Conservation (phyloP, 1,140 invertebrate genomes). For the Zaprionus lachaisei region DNA sequence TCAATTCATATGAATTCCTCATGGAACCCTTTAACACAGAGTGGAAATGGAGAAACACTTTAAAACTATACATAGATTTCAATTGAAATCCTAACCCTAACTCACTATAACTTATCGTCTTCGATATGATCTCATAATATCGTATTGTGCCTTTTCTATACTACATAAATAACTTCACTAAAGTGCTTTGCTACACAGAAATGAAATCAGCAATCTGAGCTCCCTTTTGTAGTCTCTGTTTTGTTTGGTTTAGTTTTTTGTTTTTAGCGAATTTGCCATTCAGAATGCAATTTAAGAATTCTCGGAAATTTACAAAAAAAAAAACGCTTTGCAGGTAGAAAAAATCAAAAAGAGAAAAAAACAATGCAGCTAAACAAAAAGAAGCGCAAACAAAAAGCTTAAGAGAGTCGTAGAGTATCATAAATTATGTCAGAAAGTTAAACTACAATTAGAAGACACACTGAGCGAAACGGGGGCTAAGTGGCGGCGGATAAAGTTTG, state of each 20-base stretch:
- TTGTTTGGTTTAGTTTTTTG: neutral
- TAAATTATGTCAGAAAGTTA: conserved; percentile 77
- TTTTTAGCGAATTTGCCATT: conserved; percentile 49
- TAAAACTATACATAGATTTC: neutral
- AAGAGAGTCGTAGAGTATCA: conserved; percentile 47
- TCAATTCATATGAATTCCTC: neutral
- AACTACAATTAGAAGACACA: conserved; percentile 75
- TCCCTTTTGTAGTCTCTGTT: neutral
- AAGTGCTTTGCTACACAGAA: conserved; percentile 35
- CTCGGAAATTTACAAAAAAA: conserved; percentile 48
- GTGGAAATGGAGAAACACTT: neutral
- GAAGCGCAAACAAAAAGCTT: conserved; percentile 30
- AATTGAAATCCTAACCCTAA: conserved; percentile 12
- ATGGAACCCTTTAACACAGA: too few relatives aligned
- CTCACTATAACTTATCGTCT: conserved; percentile 9
- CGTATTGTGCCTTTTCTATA: neutral
- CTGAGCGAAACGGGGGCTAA: conserved; percentile 16
- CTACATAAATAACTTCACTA: conserved; percentile 35
- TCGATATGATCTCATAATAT: conserved; percentile 20
- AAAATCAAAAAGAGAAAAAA: conserved; percentile 17
- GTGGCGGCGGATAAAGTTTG: conserved; percentile 1
- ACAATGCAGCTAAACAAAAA: neutral
- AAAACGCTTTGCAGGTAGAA: conserved; percentile 51
- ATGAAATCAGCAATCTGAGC: conserved; percentile 46
- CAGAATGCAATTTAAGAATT: conserved; percentile 75